Conservation (phyloP, 2,113 vertebrate genomes). For the Myocastor coypus region DNA sequence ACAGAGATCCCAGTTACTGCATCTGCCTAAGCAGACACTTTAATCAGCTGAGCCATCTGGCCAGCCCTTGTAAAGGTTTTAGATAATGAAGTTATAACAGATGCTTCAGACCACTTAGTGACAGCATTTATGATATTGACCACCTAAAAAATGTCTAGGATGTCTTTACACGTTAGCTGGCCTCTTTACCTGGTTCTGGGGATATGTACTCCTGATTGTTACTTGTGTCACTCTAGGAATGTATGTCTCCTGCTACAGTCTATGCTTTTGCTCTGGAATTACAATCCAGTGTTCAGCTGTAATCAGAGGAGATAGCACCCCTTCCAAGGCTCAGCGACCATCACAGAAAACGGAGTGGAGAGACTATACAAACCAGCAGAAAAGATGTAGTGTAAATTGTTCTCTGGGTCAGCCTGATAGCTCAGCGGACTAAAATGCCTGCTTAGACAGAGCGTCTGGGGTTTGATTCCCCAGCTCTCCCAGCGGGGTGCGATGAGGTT, state of each 20-base stretch:
- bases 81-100: neutral
- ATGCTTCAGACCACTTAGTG: neutral
- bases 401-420: no score
- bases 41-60: no score
- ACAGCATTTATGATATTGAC: neutral
- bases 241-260: neutral
- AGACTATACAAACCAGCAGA: neutral
- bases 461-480: no score
- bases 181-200: neutral
- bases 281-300: neutral
- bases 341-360: neutral
- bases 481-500: no score
- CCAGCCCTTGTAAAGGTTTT: neutral
- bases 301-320: neutral
- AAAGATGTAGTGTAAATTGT: neutral
- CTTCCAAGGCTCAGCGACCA: neutral
- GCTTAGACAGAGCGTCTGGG: no score
- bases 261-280: neutral
- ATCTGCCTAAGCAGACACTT: no score
- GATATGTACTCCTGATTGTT: neutral
- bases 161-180: neutral
- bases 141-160: no score
- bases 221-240: neutral
- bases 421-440: no score
- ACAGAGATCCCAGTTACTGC: no score